phyloP scores from a whole-genome alignment of 2,888 invertebrate species.

The Panzeria rudis region DNA sequence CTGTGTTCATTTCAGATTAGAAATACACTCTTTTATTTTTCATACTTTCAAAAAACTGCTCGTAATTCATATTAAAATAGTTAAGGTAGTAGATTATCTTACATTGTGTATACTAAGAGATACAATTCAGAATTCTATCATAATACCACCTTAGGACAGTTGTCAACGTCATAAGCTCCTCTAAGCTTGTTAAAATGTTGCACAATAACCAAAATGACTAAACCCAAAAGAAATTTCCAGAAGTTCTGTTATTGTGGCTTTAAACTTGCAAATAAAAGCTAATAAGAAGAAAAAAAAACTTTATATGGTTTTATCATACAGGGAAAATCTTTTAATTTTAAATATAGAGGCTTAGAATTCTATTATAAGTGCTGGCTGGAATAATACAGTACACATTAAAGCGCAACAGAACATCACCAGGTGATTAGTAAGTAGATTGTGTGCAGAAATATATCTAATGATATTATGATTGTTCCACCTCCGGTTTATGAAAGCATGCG shows the following conservation, averaged over 20 bases:
- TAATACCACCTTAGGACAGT: conserved; percentile 9
- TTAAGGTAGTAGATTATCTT: conserved; percentile 37
- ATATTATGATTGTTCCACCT: conserved; percentile 58
- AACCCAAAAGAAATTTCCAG: not conserved
- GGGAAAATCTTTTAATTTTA: conserved; percentile 61
- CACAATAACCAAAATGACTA: not conserved
- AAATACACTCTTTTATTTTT: conserved; percentile 7
- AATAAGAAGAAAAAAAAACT: not conserved
- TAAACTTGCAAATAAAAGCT: not conserved
- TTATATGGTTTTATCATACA: conserved; percentile 32
- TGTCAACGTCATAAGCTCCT: conserved; percentile 30
- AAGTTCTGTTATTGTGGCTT: not conserved
- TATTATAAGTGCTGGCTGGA: conserved; percentile 48
- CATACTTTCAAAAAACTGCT: not conserved
- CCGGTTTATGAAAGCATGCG: conserved; percentile 29
- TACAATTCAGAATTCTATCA: conserved; percentile 4
- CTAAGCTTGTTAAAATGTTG: conserved; percentile 12
- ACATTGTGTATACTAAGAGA: not conserved
- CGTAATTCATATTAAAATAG: conserved; percentile 26
- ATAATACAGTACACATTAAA: not conserved
- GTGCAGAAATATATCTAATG: conserved; percentile 15
- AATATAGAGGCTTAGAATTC: conserved; percentile 48
- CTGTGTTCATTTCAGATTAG: not conserved
- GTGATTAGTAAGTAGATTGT: conserved; percentile 18
- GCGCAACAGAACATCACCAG: not conserved